These are phyloP conservation scores for Egretta garzetta DNA, from an alignment of 2,113 vertebrate species.

Conservation along the genomic window DNA sequence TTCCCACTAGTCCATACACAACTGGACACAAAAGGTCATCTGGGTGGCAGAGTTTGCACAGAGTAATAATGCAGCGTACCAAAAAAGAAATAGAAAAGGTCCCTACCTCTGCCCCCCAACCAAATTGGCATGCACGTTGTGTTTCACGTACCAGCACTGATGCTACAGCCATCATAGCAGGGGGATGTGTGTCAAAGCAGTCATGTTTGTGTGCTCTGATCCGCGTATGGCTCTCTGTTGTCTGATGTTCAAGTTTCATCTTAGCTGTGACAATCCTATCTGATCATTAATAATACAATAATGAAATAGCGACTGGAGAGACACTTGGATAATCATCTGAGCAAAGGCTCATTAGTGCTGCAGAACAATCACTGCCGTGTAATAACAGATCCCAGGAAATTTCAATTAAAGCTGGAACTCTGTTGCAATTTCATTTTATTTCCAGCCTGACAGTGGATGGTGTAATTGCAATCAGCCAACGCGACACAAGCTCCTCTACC, in stretches of 20 bases:
- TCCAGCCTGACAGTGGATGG: constrained; percentile 42
- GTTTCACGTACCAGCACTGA: neutral
- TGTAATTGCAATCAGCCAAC: constrained; percentile 74
- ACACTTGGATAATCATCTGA: constrained; percentile 83
- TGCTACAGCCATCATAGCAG: neutral
- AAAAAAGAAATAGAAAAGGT: neutral
- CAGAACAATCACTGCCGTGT: constrained; percentile 77
- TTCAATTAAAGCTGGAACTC: constrained; percentile 84
- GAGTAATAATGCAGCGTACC: accelerated
- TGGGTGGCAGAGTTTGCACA: neutral
- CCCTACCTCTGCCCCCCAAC: too few relatives aligned
- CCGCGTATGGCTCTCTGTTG: neutral
- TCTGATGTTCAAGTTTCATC: constrained; percentile 47
- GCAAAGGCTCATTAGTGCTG: constrained; percentile 78
- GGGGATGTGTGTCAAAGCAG: neutral
- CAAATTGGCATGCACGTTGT: accelerated
- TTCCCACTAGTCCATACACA: neutral
- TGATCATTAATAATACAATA: constrained; percentile 82
- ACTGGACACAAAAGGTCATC: accelerated
- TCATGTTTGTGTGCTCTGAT: neutral
- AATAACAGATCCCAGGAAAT: constrained; percentile 85
- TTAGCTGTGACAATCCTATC: constrained; percentile 77
- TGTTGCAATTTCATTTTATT: constrained; percentile 74
- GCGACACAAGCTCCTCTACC: constrained; percentile 50
- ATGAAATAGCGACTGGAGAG: constrained; percentile 79